phyloP scores from a whole-genome alignment of 2,113 vertebrate genomes.

The Sclerurus mexicanus region DNA sequence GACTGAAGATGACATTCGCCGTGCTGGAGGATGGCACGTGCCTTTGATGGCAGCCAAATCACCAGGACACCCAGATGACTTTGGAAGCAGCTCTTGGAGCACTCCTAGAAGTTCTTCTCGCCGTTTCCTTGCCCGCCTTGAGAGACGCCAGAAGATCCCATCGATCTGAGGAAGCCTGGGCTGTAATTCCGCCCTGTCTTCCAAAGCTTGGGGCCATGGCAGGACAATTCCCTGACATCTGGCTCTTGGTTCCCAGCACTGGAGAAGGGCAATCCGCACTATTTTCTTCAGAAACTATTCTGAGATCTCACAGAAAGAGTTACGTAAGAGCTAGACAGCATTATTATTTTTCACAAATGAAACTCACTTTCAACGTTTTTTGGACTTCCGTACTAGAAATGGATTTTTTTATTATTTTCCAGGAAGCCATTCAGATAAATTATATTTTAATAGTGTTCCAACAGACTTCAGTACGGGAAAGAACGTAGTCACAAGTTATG shows the following conservation, averaged over 20 bases:
- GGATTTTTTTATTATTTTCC: neutral
- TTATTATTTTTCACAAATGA: neutral
- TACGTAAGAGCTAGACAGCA: neutral
- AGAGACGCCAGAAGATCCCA: neutral
- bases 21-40: accelerated
- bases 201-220: accelerated
- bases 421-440: constrained; percentile 12
- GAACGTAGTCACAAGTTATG: constrained; percentile 7
- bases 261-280: neutral
- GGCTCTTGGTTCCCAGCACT: neutral
- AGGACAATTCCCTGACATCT: neutral
- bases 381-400: neutral
- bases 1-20: neutral
- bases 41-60: neutral
- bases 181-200: neutral
- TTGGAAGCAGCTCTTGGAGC: neutral
- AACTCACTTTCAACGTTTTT: neutral
- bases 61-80: neutral
- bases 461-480: neutral
- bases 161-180: neutral
- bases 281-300: neutral
- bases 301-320: neutral
- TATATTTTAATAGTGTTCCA: constrained; percentile 15
- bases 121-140: accelerated
- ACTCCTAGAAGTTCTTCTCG: neutral